phyloP scores from a whole-genome alignment of 2,113 vertebrate species.

The Hepsetus odoe region DNA sequence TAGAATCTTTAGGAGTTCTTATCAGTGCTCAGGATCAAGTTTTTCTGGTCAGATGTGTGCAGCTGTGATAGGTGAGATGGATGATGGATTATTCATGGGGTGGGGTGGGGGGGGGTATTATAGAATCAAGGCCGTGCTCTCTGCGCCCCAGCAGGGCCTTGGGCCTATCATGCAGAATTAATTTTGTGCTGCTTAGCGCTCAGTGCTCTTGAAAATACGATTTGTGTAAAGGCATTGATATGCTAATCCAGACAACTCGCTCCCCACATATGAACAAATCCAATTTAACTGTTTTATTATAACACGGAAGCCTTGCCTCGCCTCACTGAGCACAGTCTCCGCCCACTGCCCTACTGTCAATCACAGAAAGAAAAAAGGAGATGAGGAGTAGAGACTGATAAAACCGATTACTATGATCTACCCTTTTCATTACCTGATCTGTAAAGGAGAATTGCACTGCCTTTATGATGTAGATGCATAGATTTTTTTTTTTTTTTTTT shows the following conservation, averaged over 20 bases:
- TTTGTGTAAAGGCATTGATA: slow-evolving; percentile 83
- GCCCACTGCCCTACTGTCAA: slow-evolving; percentile 66
- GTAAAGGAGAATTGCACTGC: not conserved
- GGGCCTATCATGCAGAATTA: slow-evolving; percentile 79
- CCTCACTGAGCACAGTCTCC: slow-evolving; percentile 71
- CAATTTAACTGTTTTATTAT: slow-evolving; percentile 83
- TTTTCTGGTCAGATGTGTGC: slow-evolving; percentile 21
- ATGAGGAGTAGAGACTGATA: not conserved
- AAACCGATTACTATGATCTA: not conserved
- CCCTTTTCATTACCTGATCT: not conserved
- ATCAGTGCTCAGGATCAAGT: slow-evolving; percentile 1
- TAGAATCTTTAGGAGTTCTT: slow-evolving; percentile 29
- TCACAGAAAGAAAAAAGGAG: slow-evolving; percentile 60
- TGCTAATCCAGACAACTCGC: slow-evolving; percentile 82
- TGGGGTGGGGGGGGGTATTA: slow-evolving; percentile 1
- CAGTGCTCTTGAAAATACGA: slow-evolving; percentile 82
- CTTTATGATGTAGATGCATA: not conserved
- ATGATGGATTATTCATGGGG: slow-evolving; percentile 16
- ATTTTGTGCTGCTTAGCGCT: slow-evolving; percentile 79
- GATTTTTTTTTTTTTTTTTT: no score
- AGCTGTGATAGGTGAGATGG: slow-evolving; percentile 9
- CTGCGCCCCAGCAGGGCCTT: slow-evolving; percentile 62
- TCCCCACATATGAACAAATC: slow-evolving; percentile 81
- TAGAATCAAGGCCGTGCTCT: slow-evolving; percentile 32
- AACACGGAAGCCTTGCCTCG: slow-evolving; percentile 70